Evolutionary conservation across 2,113 vertebrate genomes (phyloP).

Genomic region (Pollachius pollachius): DNA sequence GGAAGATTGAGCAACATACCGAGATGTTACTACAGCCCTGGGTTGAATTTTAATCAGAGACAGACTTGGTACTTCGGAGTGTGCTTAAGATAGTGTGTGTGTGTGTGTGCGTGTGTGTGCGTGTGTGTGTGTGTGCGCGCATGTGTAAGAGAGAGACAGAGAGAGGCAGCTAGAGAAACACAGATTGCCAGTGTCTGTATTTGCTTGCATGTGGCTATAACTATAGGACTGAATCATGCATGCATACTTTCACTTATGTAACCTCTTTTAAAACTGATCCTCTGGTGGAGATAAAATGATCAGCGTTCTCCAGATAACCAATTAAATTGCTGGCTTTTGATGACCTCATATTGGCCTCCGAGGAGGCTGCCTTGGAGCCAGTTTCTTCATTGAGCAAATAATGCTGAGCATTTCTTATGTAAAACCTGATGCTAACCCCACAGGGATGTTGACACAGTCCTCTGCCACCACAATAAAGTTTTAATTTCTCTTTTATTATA

Average conservation of each 20-base stretch:
- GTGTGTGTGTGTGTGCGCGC: too few relatives aligned
- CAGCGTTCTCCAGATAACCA: constrained; percentile 27
- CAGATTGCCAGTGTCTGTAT: too few relatives aligned
- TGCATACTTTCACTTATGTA: neutral
- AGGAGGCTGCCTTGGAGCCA: constrained; percentile 53
- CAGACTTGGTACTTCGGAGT: constrained; percentile 26
- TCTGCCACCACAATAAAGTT: too few relatives aligned
- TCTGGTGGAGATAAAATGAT: constrained; percentile 29
- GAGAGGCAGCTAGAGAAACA: too few relatives aligned
- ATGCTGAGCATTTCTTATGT: constrained; percentile 42
- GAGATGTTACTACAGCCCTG: constrained; percentile 22
- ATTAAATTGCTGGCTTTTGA: constrained; percentile 26
- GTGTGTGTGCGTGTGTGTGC: too few relatives aligned
- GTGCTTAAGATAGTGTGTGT: neutral
- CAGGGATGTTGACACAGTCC: constrained; percentile 1
- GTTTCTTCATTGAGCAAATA: constrained; percentile 57
- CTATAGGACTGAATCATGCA: neutral
- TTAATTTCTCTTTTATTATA: too few relatives aligned
- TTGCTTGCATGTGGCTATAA: neutral
- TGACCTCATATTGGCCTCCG: constrained; percentile 53
- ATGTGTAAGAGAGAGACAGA: too few relatives aligned
- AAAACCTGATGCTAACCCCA: constrained; percentile 23
- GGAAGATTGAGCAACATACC: constrained; percentile 23
- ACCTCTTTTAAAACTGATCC: constrained; percentile 3
- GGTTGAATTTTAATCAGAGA: constrained; percentile 48